Evolutionary conservation across 2,888 invertebrate species (phyloP).

Genomic region (Coelopa pilipes): DNA sequence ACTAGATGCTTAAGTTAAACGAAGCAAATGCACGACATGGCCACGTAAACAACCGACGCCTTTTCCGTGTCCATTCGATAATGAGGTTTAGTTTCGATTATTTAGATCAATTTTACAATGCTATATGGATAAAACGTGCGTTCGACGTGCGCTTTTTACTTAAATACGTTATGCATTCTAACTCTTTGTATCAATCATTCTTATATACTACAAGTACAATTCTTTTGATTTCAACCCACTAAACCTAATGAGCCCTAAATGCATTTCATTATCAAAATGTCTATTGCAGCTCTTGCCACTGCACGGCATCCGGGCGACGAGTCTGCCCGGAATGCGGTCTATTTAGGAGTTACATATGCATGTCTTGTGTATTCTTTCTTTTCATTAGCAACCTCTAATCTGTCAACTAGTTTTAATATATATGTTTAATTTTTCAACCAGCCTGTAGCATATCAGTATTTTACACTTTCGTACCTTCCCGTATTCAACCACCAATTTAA

Average conservation of each 20-base stretch:
- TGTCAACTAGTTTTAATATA: background rate
- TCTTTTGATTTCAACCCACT: constrained; percentile 23
- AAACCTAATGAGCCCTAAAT: constrained; percentile 15
- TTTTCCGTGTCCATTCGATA: background rate
- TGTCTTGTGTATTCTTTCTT: background rate
- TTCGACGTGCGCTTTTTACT: background rate
- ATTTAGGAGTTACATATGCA: background rate
- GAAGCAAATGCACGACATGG: no score
- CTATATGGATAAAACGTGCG: constrained; percentile 6
- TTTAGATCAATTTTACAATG: constrained; percentile 18
- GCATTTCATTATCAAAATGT: background rate
- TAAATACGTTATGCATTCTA: constrained; percentile 21
- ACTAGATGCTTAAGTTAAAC: no score
- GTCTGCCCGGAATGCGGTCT: background rate
- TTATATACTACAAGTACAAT: constrained; percentile 1
- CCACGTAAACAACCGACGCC: background rate
- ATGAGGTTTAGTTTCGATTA: constrained; percentile 1
- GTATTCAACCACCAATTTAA: background rate
- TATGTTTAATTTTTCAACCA: constrained; percentile 14
- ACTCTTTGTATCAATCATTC: constrained; percentile 18
- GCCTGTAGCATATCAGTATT: constrained; percentile 27
- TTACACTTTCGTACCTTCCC: background rate
- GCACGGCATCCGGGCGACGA: background rate
- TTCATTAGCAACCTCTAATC: background rate
- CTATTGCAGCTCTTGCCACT: background rate